These are phyloP conservation scores for Disparrhopalites patrizii DNA, from an alignment of 2,888 invertebrate species.

Conservation along the genomic window DNA sequence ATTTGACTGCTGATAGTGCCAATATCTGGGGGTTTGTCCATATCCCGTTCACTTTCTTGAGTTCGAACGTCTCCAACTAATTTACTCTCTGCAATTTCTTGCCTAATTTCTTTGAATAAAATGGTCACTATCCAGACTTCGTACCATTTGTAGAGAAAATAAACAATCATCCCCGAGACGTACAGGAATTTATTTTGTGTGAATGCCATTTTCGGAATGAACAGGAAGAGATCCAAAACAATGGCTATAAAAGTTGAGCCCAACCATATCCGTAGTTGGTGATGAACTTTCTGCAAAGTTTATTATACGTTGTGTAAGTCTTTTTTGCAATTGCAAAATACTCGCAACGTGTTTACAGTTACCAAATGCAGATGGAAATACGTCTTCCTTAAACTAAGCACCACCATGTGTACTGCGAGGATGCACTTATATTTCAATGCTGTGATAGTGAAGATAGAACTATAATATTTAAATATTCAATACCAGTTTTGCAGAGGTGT, in stretches of 20 bases:
- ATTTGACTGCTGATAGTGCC: not conserved
- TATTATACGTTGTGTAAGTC: not conserved
- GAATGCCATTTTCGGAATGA: conserved; percentile 28
- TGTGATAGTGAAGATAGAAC: too few species aligned
- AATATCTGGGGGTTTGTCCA: conserved; percentile 10
- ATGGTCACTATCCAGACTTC: conserved; percentile 44
- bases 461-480: too few species aligned
- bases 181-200: conserved; percentile 29
- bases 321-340: not conserved
- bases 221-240: conserved; percentile 21
- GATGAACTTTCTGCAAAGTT: conserved; percentile 34
- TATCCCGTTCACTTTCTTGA: conserved; percentile 10
- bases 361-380: too few species aligned
- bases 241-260: conserved; percentile 25
- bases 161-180: conserved; percentile 36
- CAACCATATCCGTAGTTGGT: conserved; percentile 27
- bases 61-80: not conserved
- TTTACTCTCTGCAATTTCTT: conserved; percentile 1
- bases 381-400: too few species aligned
- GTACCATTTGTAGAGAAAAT: conserved; percentile 45
- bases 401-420: too few species aligned
- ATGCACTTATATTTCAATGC: too few species aligned
- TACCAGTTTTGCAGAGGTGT: conserved; percentile 20
- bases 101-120: conserved; percentile 21
- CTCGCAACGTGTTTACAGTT: not conserved